These are phyloP conservation scores for Champsocephalus gunnari DNA, from an alignment of 2,797 vertebrate genomes.

Conservation along the genomic window DNA sequence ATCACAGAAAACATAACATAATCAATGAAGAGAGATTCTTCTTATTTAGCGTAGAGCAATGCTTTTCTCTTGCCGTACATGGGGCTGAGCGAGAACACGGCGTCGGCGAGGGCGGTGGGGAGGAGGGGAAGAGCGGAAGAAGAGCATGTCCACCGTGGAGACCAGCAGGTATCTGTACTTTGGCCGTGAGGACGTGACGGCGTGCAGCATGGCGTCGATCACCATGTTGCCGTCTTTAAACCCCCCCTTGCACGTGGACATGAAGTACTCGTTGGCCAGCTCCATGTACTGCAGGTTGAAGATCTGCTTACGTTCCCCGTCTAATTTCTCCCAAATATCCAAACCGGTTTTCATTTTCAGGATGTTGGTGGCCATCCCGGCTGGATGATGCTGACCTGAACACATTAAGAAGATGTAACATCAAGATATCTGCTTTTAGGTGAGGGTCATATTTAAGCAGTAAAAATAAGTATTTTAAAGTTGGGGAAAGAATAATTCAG, in stretches of 20 bases:
- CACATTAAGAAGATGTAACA: too few relatives aligned
- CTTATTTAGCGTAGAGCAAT: constrained; percentile 61
- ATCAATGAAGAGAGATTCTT: background rate
- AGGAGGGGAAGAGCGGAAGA: constrained; percentile 70
- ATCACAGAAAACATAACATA: too few relatives aligned
- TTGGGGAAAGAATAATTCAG: too few relatives aligned
- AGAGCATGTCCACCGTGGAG: constrained; percentile 43
- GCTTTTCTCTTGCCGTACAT: constrained; percentile 64
- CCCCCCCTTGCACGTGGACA: constrained; percentile 42
- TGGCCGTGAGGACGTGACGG: constrained; percentile 55
- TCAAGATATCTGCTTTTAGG: too few relatives aligned
- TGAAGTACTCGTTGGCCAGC: constrained; percentile 67
- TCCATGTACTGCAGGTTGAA: constrained; percentile 72
- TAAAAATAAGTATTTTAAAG: too few relatives aligned
- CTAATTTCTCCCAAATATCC: constrained; percentile 74
- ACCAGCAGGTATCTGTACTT: constrained; percentile 73
- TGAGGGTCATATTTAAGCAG: too few relatives aligned
- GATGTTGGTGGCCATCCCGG: constrained; percentile 80
- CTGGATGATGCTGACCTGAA: constrained; percentile 77
- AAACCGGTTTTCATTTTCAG: constrained; percentile 51
- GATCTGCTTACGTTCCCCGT: constrained; percentile 31
- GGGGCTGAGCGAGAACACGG: constrained; percentile 64
- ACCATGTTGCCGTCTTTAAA: constrained; percentile 55
- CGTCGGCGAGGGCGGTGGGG: constrained; percentile 62
- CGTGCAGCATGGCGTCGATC: constrained; percentile 72